A percentile compares a stretch with the other conserved stretches of the same genome.
Conservation (phyloP, 2,113 vertebrate genomes). For the Junco hyemalis region DNA sequence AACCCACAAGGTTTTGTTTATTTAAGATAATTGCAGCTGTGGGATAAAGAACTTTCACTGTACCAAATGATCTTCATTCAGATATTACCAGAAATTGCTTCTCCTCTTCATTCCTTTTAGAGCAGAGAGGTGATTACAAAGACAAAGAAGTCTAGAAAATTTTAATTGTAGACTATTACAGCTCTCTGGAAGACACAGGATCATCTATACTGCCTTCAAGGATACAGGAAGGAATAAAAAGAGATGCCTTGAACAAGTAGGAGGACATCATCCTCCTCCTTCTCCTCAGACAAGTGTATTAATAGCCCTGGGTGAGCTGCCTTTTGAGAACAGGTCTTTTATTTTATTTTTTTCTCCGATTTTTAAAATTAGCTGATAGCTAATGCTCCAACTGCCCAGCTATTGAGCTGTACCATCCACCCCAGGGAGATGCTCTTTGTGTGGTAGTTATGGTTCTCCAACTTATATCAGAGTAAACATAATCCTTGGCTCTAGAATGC, state of each 20-base stretch:
- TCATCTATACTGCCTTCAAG: not conserved
- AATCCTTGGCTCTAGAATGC: not conserved
- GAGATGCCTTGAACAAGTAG: not conserved
- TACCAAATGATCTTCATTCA: not conserved
- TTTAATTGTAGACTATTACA: not conserved
- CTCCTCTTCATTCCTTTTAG: not conserved
- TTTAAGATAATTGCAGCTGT: slow-evolving; percentile 54
- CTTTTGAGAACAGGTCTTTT: not conserved
- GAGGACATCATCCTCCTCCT: not conserved
- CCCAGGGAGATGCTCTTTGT: not conserved
- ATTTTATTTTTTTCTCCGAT: not conserved
- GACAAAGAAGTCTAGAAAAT: not conserved
- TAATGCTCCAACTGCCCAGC: not conserved
- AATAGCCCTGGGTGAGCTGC: not conserved
- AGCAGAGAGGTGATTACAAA: not conserved
- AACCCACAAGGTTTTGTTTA: slow-evolving; percentile 45
- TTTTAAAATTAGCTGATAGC: not conserved
- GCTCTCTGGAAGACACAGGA: not conserved
- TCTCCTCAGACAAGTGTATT: not conserved
- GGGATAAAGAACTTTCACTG: not conserved
- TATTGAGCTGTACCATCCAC: not conserved
- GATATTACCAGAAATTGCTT: not conserved
- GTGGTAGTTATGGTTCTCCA: not conserved
- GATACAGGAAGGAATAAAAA: not conserved
- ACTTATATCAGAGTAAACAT: not conserved